These are phyloP conservation scores for Branchinecta lynchi DNA, from an alignment of 1,140 invertebrate genomes.

Conservation along the genomic window DNA sequence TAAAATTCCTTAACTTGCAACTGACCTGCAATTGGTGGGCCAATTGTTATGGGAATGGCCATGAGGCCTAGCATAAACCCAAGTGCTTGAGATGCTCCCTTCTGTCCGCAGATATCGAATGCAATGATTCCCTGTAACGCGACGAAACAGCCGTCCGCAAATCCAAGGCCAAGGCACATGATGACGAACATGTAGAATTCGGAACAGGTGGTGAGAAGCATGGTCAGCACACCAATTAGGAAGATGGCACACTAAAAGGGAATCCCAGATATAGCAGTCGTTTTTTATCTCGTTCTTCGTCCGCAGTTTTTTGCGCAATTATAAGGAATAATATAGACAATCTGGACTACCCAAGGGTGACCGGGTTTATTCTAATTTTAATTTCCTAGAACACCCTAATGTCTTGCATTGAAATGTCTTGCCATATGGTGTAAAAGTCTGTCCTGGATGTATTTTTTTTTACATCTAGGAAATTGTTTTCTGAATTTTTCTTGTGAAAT, in stretches of 20 bases:
- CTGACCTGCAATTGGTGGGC: conserved; percentile 64
- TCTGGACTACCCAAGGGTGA: no score
- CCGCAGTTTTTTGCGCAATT: no score
- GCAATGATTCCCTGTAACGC: conserved; percentile 78
- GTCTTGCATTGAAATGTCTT: no score
- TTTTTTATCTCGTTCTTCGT: no score
- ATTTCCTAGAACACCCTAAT: no score
- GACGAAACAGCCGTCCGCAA: conserved; percentile 87
- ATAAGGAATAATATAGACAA: no score
- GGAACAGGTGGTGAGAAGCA: conserved; percentile 52
- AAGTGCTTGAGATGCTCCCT: conserved; percentile 73
- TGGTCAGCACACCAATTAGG: conserved; percentile 61
- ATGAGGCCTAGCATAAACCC: conserved; percentile 73
- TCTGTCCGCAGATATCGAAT: conserved; percentile 70
- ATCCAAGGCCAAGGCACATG: conserved; percentile 59
- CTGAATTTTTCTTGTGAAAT: no score
- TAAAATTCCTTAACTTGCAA: no score
- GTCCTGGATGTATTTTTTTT: no score
- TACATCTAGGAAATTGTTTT: no score
- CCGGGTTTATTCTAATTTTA: no score
- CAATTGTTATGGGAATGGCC: conserved; percentile 65
- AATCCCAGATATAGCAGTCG: neutral
- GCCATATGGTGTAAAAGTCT: no score
- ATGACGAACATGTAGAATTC: conserved; percentile 48
- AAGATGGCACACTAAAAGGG: conserved; percentile 53